Conservation (phyloP, 2,113 vertebrate genomes). For the Solea senegalensis region DNA sequence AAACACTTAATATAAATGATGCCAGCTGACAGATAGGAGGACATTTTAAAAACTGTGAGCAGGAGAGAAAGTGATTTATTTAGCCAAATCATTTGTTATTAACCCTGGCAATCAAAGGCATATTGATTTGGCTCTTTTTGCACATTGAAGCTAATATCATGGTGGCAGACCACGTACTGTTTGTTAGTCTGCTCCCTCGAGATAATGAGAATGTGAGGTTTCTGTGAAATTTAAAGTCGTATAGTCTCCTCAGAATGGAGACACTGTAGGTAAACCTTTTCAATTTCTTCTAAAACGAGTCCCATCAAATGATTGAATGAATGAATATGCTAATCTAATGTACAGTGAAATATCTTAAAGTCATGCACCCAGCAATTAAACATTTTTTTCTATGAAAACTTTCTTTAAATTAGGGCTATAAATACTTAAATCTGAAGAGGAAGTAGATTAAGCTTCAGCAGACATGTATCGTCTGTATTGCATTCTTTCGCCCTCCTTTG, state of each 20-base stretch:
- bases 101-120: constrained; percentile 27
- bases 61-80: constrained; percentile 22
- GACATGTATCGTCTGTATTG: constrained; percentile 15
- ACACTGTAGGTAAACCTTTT: not conserved
- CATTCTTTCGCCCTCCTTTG: constrained; percentile 31
- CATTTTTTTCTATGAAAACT: too few species aligned
- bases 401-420: too few species aligned
- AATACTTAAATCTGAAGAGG: not conserved
- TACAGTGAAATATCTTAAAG: too few species aligned
- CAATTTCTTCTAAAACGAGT: too few species aligned
- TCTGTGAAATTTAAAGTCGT: constrained; percentile 9
- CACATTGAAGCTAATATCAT: constrained; percentile 11
- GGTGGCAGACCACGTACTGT: constrained; percentile 24
- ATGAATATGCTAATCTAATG: too few species aligned
- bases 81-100: constrained; percentile 29
- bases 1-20: constrained; percentile 21
- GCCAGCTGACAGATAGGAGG: not conserved
- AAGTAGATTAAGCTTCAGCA: constrained; percentile 18
- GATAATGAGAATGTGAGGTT: constrained; percentile 20
- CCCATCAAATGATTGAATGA: too few species aligned
- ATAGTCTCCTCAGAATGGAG: not conserved
- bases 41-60: not conserved
- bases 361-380: too few species aligned
- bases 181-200: not conserved
- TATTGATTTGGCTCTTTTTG: constrained; percentile 29